These are phyloP conservation scores for Acleris emargana DNA, from an alignment of 2,888 invertebrate genomes.

Conservation along the genomic window DNA sequence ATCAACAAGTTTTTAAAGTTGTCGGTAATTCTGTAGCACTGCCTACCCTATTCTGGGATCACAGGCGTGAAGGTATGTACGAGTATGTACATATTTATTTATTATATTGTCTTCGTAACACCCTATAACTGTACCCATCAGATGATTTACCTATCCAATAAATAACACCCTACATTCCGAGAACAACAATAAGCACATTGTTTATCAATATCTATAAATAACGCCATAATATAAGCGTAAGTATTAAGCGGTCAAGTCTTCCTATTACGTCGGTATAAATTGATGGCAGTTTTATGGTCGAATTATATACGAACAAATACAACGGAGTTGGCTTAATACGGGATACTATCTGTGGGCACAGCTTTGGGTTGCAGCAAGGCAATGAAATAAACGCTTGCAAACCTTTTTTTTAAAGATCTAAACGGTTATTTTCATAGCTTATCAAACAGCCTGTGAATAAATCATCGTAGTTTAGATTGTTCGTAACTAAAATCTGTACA, in stretches of 20 bases:
- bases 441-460: too few relatives aligned
- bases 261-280: slow-evolving; percentile 35
- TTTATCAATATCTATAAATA: slow-evolving; percentile 28
- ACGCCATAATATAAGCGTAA: slow-evolving; percentile 22
- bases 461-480: too few relatives aligned
- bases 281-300: slow-evolving; percentile 33
- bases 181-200: slow-evolving; percentile 16
- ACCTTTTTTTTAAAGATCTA: neutral
- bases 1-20: too few relatives aligned
- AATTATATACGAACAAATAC: slow-evolving; percentile 22
- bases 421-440: too few relatives aligned
- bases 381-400: neutral
- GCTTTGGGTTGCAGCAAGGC: neutral
- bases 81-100: too few relatives aligned
- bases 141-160: slow-evolving; percentile 5
- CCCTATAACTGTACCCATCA: too few relatives aligned
- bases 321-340: slow-evolving; percentile 22
- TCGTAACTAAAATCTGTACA: too few relatives aligned
- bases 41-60: too few relatives aligned
- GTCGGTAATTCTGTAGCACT: too few relatives aligned
- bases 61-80: too few relatives aligned
- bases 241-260: slow-evolving; percentile 34
- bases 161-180: slow-evolving; percentile 15
- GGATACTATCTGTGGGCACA: slow-evolving; percentile 13
- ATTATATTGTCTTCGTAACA: too few relatives aligned